Base-by-base conservation (phyloP, 2,113 vertebrate species). In the Colius striatus region DNA sequence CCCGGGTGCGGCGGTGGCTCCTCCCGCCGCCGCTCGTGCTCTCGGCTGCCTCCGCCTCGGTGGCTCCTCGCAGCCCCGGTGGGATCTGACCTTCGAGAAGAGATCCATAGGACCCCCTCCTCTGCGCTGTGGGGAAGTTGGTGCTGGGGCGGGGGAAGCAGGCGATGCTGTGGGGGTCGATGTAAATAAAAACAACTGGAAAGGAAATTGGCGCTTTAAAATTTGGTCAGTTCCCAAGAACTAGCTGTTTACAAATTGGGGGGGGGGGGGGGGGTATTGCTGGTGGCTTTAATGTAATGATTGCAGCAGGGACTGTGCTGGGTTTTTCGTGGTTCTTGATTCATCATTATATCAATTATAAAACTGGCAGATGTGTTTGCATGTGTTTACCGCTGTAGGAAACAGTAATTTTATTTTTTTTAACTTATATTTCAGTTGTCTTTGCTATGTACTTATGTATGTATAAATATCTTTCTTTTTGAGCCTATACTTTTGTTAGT, bases 291-390 rank as follows among this genome's bases (percentile, higher is more conserved):
- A 6, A 13, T 32, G 54, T 34, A 8, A 16, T 10, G 92, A 13
- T 57, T 71, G 85, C 75, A 45, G 88, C 82, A 10, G 82, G 73
- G 70, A 5, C 17, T 48, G 84, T 51, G 47, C 73, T 16, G 84
- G 77, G 22, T 21, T 67, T 22, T 66, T 54, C 22, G 51, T 36
- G 41, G 47, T 62, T 54, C 70, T 62, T 12, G 66, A 8, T 65
- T 53, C 27, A 1, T n/a, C 29, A 23, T 4, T 57, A 2, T 48
- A 2, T 80, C 95, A 50, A 0, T 79, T 95, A 47, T 82, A 80
- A 94, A 96, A 66, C 87, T 63, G 92, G 79, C 87, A 93, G 96
- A 92, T 95, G 95, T 66, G 68, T 96, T 91, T 85, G 66, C 38
- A 1, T 95, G 60, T 84, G 77, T 77, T 94, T 96, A 94, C 90